Base-by-base conservation (phyloP, 2,113 vertebrate species). In the Catharus minimus region DNA sequence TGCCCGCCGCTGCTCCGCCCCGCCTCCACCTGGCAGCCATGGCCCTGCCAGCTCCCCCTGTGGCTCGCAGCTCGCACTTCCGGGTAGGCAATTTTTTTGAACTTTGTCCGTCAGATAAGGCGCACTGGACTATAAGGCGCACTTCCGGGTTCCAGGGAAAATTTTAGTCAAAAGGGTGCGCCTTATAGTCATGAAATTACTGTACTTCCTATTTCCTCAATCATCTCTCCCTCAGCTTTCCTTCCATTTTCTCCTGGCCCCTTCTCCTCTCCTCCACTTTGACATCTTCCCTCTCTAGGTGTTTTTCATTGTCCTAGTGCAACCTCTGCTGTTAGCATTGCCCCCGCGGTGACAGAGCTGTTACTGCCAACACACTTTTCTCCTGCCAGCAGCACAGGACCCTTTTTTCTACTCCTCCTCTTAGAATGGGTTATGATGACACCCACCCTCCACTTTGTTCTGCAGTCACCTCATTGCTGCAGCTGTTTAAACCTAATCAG, bases 351-450 rank as follows among this genome's bases (percentile, higher is more conserved):
- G 21, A 61, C 26, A 68, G 9, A 73, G 10, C 24, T 23, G 8
- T 46, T 61, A 28, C 38, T 43, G 23, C 32, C 3, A 4, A 39
- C 1, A 3, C 0, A 0, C 23, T 77, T 86, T n/a, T 46, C 76
- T 69, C 56, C 47, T 30, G 38, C 14, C 50, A 24, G 61, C 17
- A 46, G 43, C 17, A 41, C 0, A 0, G 10, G n/a, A 52, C 38
- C 9, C 26, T 56, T 56, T 62, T 60, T 52, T 7, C 39, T 50
- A 28, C 26, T 62, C 56, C 26, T 17, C 0, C 18, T 43, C 39
- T 43, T 21, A 13, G 24, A 58, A 68, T 0, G 5, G 84, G 57
- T 64, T 65, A 60, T 0, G 3, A 0, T 43, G 56, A 50, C 18
- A 77, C 14, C 16, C 4, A 0, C 8, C 21, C 49, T 33, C 15